Evolutionary conservation across 2,113 vertebrate species (phyloP), one percentile per base, ranked within the genome.

Genomic region (Steatornis caripensis): DNA sequence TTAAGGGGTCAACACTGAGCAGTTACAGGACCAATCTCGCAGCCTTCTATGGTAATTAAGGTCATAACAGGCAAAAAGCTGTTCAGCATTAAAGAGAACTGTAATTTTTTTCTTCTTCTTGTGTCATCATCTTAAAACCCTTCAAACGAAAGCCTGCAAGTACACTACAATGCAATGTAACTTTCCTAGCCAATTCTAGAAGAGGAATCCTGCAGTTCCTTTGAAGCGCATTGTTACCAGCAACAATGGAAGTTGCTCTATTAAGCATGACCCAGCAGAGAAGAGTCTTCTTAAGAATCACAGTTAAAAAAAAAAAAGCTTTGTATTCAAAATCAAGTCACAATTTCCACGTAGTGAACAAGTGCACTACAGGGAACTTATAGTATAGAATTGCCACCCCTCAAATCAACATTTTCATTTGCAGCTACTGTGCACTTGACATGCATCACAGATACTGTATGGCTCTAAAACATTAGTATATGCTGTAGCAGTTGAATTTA

Each of bases 191-290:
- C 93, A 94, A 79, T 75, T 89, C 85, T 45, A 78, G 57, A 87
- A 89, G 60, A 89, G 48, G 36, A 94, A 82, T 88, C 90, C 89
- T 90, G 84, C 89, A 85, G 89, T n/a, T 95, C 69, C 78, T 93
- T 72, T 83, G 87, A 93, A 96, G 75, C 49, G 76, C 74, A 91
- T 54, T 95, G 93, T 96, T 91, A 95, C 46, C 32, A 93, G 81
- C 69, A 95, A 94, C 91, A 96, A 93, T 93, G 37, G 78, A 85
- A 79, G 57, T 53, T 87, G 45, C 29, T 76, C 66, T 84, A 64
- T 53, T 82, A 95, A 96, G 46, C 76, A 53, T 19, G 48, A 84
- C 53, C 55, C 19, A 3, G 45, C 51, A 81, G n/a, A 93, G 24
- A 58, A 93, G 20, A 86, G 68, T 55, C 55, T 60, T 80, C 51